Conservation (phyloP, 2,797 vertebrate species). For the Sternarchorhynchus goeldii region DNA sequence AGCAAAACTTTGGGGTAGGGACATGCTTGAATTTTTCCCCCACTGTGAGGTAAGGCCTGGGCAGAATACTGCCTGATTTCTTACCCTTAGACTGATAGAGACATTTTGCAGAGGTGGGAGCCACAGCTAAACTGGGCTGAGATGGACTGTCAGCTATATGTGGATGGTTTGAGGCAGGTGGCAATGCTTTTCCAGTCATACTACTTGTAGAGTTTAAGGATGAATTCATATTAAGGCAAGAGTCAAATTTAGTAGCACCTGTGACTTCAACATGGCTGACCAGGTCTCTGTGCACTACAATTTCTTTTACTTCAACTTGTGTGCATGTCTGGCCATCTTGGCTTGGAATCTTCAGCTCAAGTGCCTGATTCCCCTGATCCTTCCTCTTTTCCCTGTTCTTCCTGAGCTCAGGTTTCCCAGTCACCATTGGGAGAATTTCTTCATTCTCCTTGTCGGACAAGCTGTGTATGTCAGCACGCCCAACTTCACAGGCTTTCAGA, state of each 20-base stretch:
- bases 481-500: slow-evolving; percentile 61
- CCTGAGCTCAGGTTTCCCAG: slow-evolving; percentile 51
- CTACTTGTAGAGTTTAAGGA: slow-evolving; percentile 3
- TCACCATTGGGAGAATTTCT: slow-evolving; percentile 55
- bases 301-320: background rate
- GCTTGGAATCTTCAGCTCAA: background rate
- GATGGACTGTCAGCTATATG: slow-evolving; percentile 7
- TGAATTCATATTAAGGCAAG: slow-evolving; percentile 19
- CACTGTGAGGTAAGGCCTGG: slow-evolving; percentile 27
- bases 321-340: slow-evolving; percentile 12
- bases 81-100: slow-evolving; percentile 42
- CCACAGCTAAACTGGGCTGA: slow-evolving; percentile 28
- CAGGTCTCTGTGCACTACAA: slow-evolving; percentile 2
- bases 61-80: slow-evolving; percentile 16
- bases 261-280: background rate
- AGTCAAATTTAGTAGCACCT: background rate
- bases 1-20: slow-evolving; percentile 65
- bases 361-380: slow-evolving; percentile 8
- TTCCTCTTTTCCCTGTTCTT: slow-evolving; percentile 58
- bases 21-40: slow-evolving; percentile 58
- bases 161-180: slow-evolving; percentile 16
- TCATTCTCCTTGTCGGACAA: slow-evolving; percentile 91
- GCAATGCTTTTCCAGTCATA: slow-evolving; percentile 11
- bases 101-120: slow-evolving; percentile 36
- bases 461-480: slow-evolving; percentile 64